Conservation (phyloP, 2,797 vertebrate species). For the Danio jaintianensis region DNA sequence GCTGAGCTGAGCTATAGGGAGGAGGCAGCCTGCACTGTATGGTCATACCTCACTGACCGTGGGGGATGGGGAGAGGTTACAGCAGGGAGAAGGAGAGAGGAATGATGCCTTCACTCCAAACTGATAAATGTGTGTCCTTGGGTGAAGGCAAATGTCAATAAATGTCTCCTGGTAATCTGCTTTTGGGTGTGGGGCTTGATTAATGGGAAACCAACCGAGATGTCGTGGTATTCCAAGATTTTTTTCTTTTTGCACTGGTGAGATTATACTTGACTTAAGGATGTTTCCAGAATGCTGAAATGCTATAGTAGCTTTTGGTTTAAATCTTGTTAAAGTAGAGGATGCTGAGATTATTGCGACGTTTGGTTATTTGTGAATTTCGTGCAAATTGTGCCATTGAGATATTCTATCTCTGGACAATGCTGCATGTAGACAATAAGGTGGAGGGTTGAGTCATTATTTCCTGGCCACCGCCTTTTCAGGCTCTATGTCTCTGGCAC, state of each 20-base stretch:
- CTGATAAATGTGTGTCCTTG: slow-evolving; percentile 63
- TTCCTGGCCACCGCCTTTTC: slow-evolving; percentile 60
- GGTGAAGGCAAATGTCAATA: slow-evolving; percentile 48
- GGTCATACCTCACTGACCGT: slow-evolving; percentile 71
- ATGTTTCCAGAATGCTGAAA: background rate
- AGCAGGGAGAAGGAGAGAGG: slow-evolving; percentile 55
- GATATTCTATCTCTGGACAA: slow-evolving; percentile 37
- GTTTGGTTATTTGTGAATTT: background rate
- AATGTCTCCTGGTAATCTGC: slow-evolving; percentile 37
- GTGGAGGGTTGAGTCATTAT: slow-evolving; percentile 55
- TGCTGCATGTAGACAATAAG: slow-evolving; percentile 56
- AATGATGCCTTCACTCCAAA: slow-evolving; percentile 62
- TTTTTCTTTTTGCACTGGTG: no score
- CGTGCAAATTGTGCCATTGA: background rate
- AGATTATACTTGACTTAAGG: no score
- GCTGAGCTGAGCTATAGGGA: slow-evolving; percentile 63
- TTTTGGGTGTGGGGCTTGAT: slow-evolving; percentile 18
- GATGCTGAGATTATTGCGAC: no score
- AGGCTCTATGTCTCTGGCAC: slow-evolving; percentile 38
- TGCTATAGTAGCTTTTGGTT: background rate
- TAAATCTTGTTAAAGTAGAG: background rate
- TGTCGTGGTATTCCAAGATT: background rate
- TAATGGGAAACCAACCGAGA: background rate
- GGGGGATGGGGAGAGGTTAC: slow-evolving; percentile 66
- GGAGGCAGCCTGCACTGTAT: slow-evolving; percentile 67